Conservation (phyloP, 2,797 vertebrate species). For the Karalla daura region DNA sequence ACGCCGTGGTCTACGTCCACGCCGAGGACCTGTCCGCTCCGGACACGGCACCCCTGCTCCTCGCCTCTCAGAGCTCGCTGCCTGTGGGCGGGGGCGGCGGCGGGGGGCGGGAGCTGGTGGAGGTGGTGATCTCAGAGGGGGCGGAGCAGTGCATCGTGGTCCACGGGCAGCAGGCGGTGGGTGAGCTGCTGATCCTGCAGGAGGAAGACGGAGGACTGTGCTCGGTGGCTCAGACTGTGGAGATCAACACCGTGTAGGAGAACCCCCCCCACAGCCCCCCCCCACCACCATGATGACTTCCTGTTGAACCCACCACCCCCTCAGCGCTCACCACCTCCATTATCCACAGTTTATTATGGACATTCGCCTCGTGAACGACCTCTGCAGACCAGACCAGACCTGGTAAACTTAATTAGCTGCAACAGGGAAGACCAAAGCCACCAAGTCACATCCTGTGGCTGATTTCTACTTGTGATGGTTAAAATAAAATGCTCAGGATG, state of each 20-base stretch:
- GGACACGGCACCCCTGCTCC: slow-evolving; percentile 48
- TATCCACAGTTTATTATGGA: too few relatives aligned
- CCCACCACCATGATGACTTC: too few relatives aligned
- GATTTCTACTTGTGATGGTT: too few relatives aligned
- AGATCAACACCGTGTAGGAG: slow-evolving; percentile 67
- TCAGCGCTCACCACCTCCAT: too few relatives aligned
- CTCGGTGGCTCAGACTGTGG: slow-evolving; percentile 74
- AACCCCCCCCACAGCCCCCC: too few relatives aligned
- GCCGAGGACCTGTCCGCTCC: slow-evolving; percentile 19
- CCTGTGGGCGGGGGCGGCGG: neutral
- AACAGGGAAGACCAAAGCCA: too few relatives aligned
- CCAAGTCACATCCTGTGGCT: too few relatives aligned
- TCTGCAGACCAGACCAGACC: too few relatives aligned
- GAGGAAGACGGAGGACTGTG: slow-evolving; percentile 62
- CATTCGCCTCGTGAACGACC: too few relatives aligned
- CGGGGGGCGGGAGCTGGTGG: slow-evolving; percentile 59
- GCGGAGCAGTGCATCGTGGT: slow-evolving; percentile 77
- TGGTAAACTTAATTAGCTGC: too few relatives aligned
- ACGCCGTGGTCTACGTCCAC: slow-evolving; percentile 60
- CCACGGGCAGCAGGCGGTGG: slow-evolving; percentile 52
- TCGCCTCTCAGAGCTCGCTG: slow-evolving; percentile 40
- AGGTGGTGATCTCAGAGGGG: slow-evolving; percentile 52
- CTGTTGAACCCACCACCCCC: too few relatives aligned
- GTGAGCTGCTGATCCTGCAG: slow-evolving; percentile 72
- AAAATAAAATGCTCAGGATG: too few relatives aligned